phyloP scores from a whole-genome alignment of 1,140 invertebrate species.

The Homalodisca vitripennis region DNA sequence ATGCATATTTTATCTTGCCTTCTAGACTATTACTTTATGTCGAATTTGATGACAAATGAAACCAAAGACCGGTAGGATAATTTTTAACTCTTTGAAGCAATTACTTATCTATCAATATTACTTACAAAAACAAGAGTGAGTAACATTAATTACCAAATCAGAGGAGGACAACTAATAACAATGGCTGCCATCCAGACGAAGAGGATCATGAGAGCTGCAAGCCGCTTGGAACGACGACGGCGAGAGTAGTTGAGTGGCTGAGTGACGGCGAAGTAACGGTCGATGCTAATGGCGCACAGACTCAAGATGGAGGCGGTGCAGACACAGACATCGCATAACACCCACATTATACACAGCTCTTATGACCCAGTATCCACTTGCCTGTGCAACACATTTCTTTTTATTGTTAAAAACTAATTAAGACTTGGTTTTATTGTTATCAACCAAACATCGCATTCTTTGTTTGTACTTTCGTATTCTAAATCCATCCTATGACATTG shows the following conservation, averaged over 20 bases:
- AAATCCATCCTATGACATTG: too few species aligned
- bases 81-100: too few species aligned
- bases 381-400: slow-evolving; percentile 49
- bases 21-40: too few species aligned
- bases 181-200: slow-evolving; percentile 79
- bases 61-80: too few species aligned
- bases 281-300: slow-evolving; percentile 80
- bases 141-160: slow-evolving; percentile 47
- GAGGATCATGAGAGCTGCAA: slow-evolving; percentile 76
- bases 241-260: slow-evolving; percentile 79
- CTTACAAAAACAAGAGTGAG: background rate
- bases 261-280: slow-evolving; percentile 85
- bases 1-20: too few species aligned
- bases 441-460: too few species aligned
- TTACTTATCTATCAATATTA: too few species aligned
- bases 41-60: too few species aligned
- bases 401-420: background rate
- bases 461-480: too few species aligned
- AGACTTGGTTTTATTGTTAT: too few species aligned
- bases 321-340: slow-evolving; percentile 88
- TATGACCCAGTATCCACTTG: slow-evolving; percentile 75
- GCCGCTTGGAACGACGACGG: slow-evolving; percentile 70
- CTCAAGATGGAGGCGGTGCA: slow-evolving; percentile 84
- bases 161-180: slow-evolving; percentile 80
- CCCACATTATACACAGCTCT: slow-evolving; percentile 84